Evolutionary conservation across 64 coral and sea anemone species (phyloP), one percentile per base, ranked within the genome.

Genomic region (Hydrozoanthus tunicans): DNA sequence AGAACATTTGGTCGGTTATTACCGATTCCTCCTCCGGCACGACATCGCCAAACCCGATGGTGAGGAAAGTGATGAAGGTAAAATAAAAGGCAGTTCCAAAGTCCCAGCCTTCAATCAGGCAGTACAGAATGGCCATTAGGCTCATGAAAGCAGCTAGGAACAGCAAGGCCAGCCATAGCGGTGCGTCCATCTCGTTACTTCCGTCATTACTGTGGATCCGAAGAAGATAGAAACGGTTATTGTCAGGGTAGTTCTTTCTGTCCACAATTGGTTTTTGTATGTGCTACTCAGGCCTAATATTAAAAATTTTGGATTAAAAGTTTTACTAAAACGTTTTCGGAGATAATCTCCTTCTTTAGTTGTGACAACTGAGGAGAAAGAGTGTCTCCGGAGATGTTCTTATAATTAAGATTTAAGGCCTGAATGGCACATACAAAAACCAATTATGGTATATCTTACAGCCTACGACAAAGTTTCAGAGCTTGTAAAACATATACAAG

Each of bases 41-140:
- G 14, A 98, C 96, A 62, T 98, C 96, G 52, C 96, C 96, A 90
- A 98, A 94, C 6, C 96, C 96, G n/a, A 98, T 98, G 26, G 96
- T 98, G 1, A 94, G 74, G 72, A 81, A 98, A 0, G 96, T 94
- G 1, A 98, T 9, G 27, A 89, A 98, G 58, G 90, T 89, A 68
- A 98, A 98, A 65, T 98, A 98, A 11, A 94, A 73, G 1, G 96
- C 86, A 26, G 96, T 98, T 26, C 96, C 93, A 56, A 94, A 98
- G 73, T 98, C 96, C 96, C 96, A 98, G 2, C 96, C 90, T 53
- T 98, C 96, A 20, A 93, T 94, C 63, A 81, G 85, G 73, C 90
- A 94, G 73, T 90, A 93, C 0, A 98, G 23, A 2, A 58, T 71
- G 1, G 84, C 96, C 68, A 86, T 92, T 4, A 92, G 0, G 13